Evolutionary conservation across 2,797 vertebrate genomes (phyloP).

Genomic region (Sitta carolinensis): DNA sequence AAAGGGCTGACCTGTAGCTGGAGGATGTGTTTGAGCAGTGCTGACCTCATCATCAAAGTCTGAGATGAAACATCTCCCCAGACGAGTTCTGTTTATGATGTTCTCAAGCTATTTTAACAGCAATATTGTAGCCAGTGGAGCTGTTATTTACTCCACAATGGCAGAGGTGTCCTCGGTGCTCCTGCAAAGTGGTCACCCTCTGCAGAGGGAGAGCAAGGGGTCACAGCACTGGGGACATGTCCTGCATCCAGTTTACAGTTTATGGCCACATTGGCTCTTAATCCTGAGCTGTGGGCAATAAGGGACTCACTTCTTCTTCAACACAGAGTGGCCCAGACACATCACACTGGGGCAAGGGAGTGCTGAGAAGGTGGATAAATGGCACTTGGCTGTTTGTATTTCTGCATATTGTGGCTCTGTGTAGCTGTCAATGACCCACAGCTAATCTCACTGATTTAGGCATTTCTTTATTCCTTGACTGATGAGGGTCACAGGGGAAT

Average conservation of each 20-base stretch:
- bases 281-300: not conserved
- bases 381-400: not conserved
- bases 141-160: not conserved
- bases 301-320: not conserved
- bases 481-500: not conserved
- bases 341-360: accelerated
- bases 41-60: not conserved
- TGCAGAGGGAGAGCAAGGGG: not conserved
- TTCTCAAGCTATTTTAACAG: not conserved
- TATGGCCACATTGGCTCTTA: not conserved
- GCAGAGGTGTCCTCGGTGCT: not conserved
- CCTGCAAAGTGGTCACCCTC: not conserved
- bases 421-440: not conserved
- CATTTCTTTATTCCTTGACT: not conserved
- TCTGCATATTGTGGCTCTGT: not conserved
- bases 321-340: not conserved
- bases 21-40: not conserved
- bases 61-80: not conserved
- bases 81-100: not conserved
- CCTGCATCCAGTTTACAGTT: accelerated
- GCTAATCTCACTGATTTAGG: not conserved
- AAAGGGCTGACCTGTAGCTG: not conserved
- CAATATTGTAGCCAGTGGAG: accelerated
- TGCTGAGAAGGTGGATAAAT: not conserved
- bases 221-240: not conserved